Evolutionary conservation across 2,888 invertebrate species (phyloP), one percentile per base, ranked within the genome.

Genomic region (Amiota minor): DNA sequence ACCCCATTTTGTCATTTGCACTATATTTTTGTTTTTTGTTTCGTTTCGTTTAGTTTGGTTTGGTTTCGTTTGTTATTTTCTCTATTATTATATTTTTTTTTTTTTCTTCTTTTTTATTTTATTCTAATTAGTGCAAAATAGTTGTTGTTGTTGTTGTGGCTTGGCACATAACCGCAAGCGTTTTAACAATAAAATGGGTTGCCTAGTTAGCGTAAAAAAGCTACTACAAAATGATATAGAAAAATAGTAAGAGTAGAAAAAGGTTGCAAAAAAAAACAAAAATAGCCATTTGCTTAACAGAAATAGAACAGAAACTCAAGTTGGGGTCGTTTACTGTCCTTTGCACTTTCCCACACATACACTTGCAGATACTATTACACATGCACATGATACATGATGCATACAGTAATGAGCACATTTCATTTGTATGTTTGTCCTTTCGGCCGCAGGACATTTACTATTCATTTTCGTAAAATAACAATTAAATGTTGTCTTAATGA

Each of bases 401-500:
- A 49, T 10, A 20, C 79, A 3, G 78, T 84, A 83, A 83, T 83
- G 84, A 83, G 83, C 84, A 81, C 84, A 83, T 81, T n/a, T 12
- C 20, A 12, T 59, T 8, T 59, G 59, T 77, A 74, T 75, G 49
- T 69, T 55, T 76, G 75, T 75, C 74, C 71, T 67, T 77, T 72
- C 11, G 56, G 81, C 78, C 78, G 76, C 77, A 77, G 81, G 81
- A 80, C 85, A 81, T 85, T 85, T 85, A 80, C 85, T 81, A 79
- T 84, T 83, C 81, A 81, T 81, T 85, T 68, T 86, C 77, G 84
- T 82, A 84, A 81, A 80, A 81, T 82, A 83, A 83, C 78, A 86
- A 82, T 81, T 84, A 85, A 81, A 79, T 80, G 86, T 85, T 84
- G 83, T 84, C 82, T 84, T 82, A 85, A 85, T 85, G 86, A 82